phyloP scores from a whole-genome alignment of 1,140 invertebrate genomes.

The Conus ventricosus region DNA sequence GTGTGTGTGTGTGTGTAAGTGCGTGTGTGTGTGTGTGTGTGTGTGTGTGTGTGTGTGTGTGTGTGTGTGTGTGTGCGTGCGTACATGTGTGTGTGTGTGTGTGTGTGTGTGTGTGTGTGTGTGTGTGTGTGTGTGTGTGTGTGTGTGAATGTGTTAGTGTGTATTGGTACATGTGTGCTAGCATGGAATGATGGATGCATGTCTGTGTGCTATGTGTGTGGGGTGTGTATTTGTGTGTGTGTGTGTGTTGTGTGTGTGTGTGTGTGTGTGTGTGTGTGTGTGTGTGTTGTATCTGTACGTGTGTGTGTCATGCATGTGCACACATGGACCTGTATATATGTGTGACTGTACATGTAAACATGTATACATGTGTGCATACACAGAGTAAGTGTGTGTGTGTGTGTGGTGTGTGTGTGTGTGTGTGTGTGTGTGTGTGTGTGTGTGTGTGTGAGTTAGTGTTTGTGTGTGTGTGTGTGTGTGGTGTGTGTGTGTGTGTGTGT shows the following conservation, averaged over 20 bases:
- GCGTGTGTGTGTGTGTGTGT: background rate
- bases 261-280: too few species aligned
- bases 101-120: too few species aligned
- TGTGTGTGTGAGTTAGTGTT: too few species aligned
- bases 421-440: conserved; percentile 21
- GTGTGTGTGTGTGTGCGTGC: too few species aligned
- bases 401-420: conserved; percentile 25
- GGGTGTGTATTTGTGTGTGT: conserved; percentile 8
- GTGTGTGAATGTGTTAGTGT: conserved; percentile 15
- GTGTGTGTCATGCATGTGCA: background rate
- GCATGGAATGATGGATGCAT: too few species aligned
- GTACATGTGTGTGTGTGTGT: background rate
- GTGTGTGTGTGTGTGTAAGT: too few species aligned
- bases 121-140: conserved; percentile 1
- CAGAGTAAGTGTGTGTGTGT: too few species aligned
- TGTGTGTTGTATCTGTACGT: background rate
- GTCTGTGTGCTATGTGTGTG: too few species aligned
- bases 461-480: too few species aligned
- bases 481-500: too few species aligned
- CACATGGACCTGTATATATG: conserved; percentile 7
- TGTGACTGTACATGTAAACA: conserved; percentile 7
- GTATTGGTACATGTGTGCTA: background rate
- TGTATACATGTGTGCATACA: conserved; percentile 20
- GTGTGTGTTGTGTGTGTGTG: background rate
- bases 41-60: too few species aligned